Percentiles rank a stretch among this genome's conserved stretches.
These are phyloP conservation scores for Aethina tumida DNA, from an alignment of 1,140 invertebrate species.

Conservation along the genomic window DNA sequence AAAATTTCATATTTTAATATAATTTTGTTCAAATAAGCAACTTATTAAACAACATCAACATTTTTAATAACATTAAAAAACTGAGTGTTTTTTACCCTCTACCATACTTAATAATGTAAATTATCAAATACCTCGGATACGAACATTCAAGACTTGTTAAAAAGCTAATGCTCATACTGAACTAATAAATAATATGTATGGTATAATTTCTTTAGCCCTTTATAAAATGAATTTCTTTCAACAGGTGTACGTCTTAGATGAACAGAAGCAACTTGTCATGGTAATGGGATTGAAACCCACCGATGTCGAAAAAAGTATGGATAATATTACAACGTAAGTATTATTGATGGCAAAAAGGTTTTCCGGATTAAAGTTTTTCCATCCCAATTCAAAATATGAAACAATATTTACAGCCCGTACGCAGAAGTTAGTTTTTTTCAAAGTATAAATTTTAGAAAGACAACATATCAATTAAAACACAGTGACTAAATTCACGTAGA, in stretches of 20 bases:
- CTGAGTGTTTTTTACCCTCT: too few species aligned
- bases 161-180: too few species aligned
- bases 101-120: too few species aligned
- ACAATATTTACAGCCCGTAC: not conserved
- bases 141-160: too few species aligned
- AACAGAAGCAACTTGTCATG: constrained; percentile 67
- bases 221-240: constrained; percentile 16
- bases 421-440: not conserved
- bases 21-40: too few species aligned
- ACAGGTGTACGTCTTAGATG: constrained; percentile 72
- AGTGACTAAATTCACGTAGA: not conserved
- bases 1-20: too few species aligned
- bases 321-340: constrained; percentile 55
- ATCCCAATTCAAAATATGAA: not conserved
- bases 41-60: too few species aligned
- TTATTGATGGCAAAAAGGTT: constrained; percentile 3
- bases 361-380: constrained; percentile 4
- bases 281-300: constrained; percentile 64
- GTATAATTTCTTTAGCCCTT: too few species aligned
- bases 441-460: constrained; percentile 2
- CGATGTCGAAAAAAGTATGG: constrained; percentile 58
- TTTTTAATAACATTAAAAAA: too few species aligned
- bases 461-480: not conserved
- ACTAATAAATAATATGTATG: too few species aligned
- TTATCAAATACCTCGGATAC: too few species aligned